A percentile compares a stretch with the other conserved stretches of the same genome.
Evolutionary conservation across 2,888 invertebrate genomes (phyloP).

Genomic region (Druceiella hillmani): DNA sequence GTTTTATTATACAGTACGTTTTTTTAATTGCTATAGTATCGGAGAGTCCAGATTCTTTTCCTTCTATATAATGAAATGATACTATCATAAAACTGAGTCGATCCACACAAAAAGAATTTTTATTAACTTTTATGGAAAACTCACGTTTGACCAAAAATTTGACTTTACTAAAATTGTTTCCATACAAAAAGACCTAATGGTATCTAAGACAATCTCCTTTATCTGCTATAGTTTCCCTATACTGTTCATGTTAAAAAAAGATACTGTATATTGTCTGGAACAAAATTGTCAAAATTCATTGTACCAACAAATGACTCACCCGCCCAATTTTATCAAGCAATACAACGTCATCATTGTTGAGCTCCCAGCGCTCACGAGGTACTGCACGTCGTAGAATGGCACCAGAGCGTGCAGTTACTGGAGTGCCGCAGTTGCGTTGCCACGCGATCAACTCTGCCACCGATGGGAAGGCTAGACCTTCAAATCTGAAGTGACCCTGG

Average conservation of each 20-base stretch:
- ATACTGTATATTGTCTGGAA: constrained; percentile 2
- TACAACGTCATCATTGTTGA: constrained; percentile 92
- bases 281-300: not conserved
- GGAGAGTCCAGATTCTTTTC: too few relatives aligned
- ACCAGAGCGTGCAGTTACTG: constrained; percentile 89
- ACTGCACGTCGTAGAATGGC: constrained; percentile 84
- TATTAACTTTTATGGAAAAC: too few relatives aligned
- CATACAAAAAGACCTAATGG: too few relatives aligned
- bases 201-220: too few relatives aligned
- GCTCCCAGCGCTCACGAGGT: constrained; percentile 88
- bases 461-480: constrained; percentile 89
- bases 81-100: too few relatives aligned
- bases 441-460: constrained; percentile 88
- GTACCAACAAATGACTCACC: constrained; percentile 48
- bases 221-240: not conserved
- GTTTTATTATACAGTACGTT: too few relatives aligned
- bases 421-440: constrained; percentile 78
- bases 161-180: too few relatives aligned
- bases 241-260: constrained; percentile 6
- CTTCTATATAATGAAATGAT: too few relatives aligned
- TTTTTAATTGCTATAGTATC: too few relatives aligned
- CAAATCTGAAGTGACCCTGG: constrained; percentile 88
- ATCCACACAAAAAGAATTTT: too few relatives aligned
- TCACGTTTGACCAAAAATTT: too few relatives aligned
- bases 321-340: constrained; percentile 90